Base-by-base conservation (phyloP, 2,888 invertebrate genomes). In the Rhagonycha lutea region DNA sequence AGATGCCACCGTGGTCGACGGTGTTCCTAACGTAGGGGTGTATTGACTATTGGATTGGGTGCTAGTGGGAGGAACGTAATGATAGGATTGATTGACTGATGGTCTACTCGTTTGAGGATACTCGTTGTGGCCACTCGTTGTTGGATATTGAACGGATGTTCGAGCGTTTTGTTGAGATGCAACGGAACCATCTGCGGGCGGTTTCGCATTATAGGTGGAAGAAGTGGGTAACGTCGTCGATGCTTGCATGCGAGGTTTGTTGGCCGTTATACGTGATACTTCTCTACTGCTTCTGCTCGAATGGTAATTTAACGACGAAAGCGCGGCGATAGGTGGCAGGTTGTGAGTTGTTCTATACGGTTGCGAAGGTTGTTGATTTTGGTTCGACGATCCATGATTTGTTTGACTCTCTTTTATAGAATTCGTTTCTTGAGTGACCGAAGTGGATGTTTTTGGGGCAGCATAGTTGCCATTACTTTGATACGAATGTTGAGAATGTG, bases 321-420 rank as follows among this genome's bases (percentile, higher is more conserved):
- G 83, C 0, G 89, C 87, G n/a, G 89, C 90, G 62, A 90, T 89
- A 2, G 90, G 89, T 23, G 90, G 90, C 71, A 90, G 83, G 81
- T 90, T 90, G 83, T 90, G 90, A 68, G 88, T 88, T 23, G 86
- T 87, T 75, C 84, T 82, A 69, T 84, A 82, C 14, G 79, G 79
- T 75, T 85, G 84, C 9, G 83, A 80, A 5, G 77, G 78, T 72
- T 78, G 69, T 29, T 80, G 79, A 69, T 73, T 73, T 72, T 76
- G 79, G 8, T 61, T 23, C 11, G 69, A 10, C 29, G 73, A 11
- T 9, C 12, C n/a, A 61, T 67, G 74, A 61, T 70, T 65, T 32
- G 70, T 63, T 62, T 75, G 77, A 29, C 47, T 72, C 7, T 71
- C 74, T 69, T 79, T 74, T 69, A 68, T 14, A 10, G 70, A 68